Conservation (phyloP, 2,888 invertebrate genomes). For the Drosophila meridiana region DNA sequence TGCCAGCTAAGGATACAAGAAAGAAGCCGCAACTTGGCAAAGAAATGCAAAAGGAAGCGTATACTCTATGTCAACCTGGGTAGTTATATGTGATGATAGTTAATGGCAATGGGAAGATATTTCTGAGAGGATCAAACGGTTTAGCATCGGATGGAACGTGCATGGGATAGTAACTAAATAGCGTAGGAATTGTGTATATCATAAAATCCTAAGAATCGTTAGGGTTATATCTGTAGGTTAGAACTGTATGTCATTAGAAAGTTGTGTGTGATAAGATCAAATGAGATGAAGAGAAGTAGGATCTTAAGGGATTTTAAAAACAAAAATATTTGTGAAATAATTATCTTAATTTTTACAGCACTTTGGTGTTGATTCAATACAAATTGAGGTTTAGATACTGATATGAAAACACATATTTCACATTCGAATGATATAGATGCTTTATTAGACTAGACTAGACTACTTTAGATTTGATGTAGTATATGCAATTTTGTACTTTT, state of each 20-base stretch:
- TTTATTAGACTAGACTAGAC: too few species aligned
- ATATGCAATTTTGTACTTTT: too few species aligned
- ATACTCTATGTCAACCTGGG: constrained; percentile 19
- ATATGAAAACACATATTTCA: too few species aligned
- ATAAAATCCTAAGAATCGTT: not conserved
- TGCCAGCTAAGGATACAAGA: constrained; percentile 60
- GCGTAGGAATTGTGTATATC: not conserved
- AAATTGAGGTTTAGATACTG: too few species aligned
- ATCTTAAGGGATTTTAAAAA: too few species aligned
- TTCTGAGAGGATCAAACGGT: not conserved
- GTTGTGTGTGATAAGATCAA: too few species aligned
- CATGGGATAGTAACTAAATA: not conserved
- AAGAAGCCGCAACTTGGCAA: constrained; percentile 20
- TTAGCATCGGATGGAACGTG: not conserved
- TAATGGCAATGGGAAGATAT: not conserved
- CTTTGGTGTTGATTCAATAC: too few species aligned
- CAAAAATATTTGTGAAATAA: not conserved
- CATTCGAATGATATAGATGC: too few species aligned
- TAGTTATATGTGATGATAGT: not conserved
- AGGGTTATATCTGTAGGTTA: not conserved
- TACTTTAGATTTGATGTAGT: not conserved
- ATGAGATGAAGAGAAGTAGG: too few species aligned
- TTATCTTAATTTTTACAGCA: too few species aligned
- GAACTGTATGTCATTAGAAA: too few species aligned
- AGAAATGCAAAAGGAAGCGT: constrained; percentile 18